Conservation (phyloP, 2,797 vertebrate species). For the Enteromius radiatus region DNA sequence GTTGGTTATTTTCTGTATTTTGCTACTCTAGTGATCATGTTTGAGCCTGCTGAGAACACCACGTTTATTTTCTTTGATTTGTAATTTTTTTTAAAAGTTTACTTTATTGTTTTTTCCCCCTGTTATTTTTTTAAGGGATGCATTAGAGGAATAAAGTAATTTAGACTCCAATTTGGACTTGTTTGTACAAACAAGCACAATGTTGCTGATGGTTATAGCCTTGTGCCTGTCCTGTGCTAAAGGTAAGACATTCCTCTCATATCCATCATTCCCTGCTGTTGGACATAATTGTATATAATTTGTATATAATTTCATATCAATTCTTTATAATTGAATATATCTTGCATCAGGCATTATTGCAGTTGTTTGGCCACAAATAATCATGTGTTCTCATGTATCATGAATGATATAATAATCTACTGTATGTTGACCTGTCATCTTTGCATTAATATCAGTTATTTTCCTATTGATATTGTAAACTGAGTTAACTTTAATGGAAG, state of each 20-base stretch:
- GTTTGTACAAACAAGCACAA: constrained; percentile 29
- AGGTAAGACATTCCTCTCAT: constrained; percentile 50
- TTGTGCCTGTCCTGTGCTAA: constrained; percentile 30
- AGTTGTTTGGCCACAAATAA: not conserved
- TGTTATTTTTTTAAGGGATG: not conserved
- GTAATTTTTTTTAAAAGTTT: not conserved
- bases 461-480: not conserved
- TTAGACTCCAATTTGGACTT: constrained; percentile 8
- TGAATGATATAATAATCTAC: not conserved
- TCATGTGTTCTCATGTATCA: not conserved
- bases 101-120: not conserved
- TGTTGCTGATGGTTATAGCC: constrained; percentile 38
- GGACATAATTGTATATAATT: not conserved
- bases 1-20: not conserved
- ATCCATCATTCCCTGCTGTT: not conserved
- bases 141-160: not conserved
- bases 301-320: not conserved
- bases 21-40: not conserved
- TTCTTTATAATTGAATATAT: not conserved
- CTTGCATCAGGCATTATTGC: not conserved
- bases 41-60: not conserved
- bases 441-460: constrained; percentile 1
- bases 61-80: constrained; percentile 8
- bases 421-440: not conserved
- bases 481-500: not conserved